Evolutionary conservation across 2,113 vertebrate species (phyloP), one percentile per base, ranked within the genome.

Genomic region (Perccottus glenii): DNA sequence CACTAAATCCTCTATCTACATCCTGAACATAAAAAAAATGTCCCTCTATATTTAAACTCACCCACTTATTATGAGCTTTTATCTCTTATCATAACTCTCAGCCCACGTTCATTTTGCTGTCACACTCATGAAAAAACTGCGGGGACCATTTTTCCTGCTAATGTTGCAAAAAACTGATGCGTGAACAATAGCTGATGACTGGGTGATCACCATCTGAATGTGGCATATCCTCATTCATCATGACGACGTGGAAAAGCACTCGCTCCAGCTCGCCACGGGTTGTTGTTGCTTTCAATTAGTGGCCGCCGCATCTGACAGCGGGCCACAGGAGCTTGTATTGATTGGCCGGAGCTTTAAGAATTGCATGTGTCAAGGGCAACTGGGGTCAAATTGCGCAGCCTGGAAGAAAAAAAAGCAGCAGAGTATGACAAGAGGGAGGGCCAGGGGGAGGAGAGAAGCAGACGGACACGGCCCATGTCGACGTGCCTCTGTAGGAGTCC

Each of bases 351-450:
- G 73, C 83, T 70, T 70, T 82, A 85, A 27, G 60, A 89, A 85
- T 84, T 73, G 74, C 3, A 79, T 87, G 84, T 89, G 83, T 89
- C 84, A 86, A 90, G 86, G 89, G 60, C 83, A 90, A 89, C 81
- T 77, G 75, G 81, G 89, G 85, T 89, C 89, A 89, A 88, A 88
- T 85, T 87, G 84, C 61, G 60, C 69, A 75, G 35, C 62, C 66
- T 11, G n/a, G 56, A 60, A 69, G 67, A 77, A 83, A 61, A 83
- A 55, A 55, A 82, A 62, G 73, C 72, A 6, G 70, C 68, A 80
- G 63, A 71, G 78, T 73, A 72, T 65, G 70, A 76, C 76, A 53
- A 71, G 66, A 77, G 65, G 82, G 73, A 71, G 73, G 70, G 38
- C 57, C 12, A 58, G 65, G 76, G 78, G 56, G 77, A 59, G 40